A percentile compares a stretch with the other conserved stretches of the same genome.
These are phyloP conservation scores for Chromobotia macracanthus DNA, from an alignment of 2,797 vertebrate species.

Conservation along the genomic window DNA sequence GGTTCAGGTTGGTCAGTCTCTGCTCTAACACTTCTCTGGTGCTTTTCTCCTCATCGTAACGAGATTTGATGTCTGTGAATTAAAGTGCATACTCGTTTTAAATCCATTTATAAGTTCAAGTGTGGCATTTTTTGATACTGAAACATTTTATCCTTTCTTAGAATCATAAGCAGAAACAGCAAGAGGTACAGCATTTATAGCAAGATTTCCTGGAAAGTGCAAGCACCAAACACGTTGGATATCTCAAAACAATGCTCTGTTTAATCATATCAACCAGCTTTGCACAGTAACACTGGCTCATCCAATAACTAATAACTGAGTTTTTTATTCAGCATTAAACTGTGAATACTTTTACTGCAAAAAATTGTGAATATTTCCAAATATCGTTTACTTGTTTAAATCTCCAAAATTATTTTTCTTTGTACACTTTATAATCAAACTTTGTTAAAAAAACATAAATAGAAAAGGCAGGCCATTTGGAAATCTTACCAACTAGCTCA, in stretches of 20 bases:
- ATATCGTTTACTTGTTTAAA: too few relatives aligned
- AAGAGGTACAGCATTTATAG: neutral
- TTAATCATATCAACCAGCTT: neutral
- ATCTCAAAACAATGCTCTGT: neutral
- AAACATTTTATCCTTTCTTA: too few relatives aligned
- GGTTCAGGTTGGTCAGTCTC: conserved; percentile 77
- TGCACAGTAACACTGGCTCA: neutral
- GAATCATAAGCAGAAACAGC: too few relatives aligned
- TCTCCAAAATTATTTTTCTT: neutral
- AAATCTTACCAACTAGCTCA: conserved; percentile 91
- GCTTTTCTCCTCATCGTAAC: conserved; percentile 93
- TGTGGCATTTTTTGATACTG: too few relatives aligned
- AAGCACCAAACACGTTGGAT: neutral
- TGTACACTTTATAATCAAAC: neutral
- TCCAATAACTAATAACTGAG: neutral
- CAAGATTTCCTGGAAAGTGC: neutral
- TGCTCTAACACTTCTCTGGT: conserved; percentile 86
- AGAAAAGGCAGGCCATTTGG: neutral
- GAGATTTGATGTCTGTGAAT: conserved; percentile 88
- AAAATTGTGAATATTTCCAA: too few relatives aligned
- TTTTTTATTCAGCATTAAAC: neutral
- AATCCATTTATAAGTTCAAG: neutral
- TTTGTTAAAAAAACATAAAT: neutral
- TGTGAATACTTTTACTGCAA: too few relatives aligned
- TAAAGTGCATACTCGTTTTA: neutral